A percentile compares a stretch with the other conserved stretches of the same genome.
Conservation (phyloP, 2,113 vertebrate genomes). For the Melanerpes aurifrons region DNA sequence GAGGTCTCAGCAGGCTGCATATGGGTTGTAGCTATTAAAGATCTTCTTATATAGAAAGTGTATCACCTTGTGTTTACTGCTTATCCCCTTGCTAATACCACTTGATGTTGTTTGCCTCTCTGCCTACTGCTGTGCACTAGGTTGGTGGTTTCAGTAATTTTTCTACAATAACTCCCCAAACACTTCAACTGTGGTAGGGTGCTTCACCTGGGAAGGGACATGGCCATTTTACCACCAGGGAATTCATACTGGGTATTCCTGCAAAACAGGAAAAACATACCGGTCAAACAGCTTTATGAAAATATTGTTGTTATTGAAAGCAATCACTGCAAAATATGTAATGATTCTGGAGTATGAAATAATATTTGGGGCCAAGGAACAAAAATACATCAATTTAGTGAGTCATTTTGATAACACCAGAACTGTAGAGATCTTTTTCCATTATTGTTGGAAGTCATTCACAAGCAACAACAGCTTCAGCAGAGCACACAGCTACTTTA, state of each 20-base stretch:
- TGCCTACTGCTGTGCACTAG: neutral
- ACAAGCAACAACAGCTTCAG: neutral
- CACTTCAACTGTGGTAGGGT: neutral
- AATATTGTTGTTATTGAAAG: neutral
- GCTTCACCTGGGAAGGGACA: neutral
- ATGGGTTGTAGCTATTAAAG: neutral
- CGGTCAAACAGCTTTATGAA: neutral
- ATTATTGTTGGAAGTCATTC: neutral
- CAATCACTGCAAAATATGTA: neutral
- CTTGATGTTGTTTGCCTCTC: neutral
- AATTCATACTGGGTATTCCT: neutral
- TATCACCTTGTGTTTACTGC: neutral
- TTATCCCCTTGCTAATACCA: constrained; percentile 19
- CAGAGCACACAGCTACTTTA: neutral
- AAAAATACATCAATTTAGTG: neutral
- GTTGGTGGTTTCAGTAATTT: constrained; percentile 37
- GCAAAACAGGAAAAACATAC: neutral
- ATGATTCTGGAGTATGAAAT: neutral
- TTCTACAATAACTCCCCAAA: constrained; percentile 10
- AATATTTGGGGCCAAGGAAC: neutral
- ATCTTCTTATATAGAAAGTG: neutral
- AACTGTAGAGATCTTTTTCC: neutral
- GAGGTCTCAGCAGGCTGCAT: neutral
- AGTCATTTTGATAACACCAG: neutral
- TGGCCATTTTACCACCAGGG: neutral